Evolutionary conservation across 2,797 vertebrate species (phyloP), one percentile per base, ranked within the genome.

Genomic region (Nannoperca obscura): DNA sequence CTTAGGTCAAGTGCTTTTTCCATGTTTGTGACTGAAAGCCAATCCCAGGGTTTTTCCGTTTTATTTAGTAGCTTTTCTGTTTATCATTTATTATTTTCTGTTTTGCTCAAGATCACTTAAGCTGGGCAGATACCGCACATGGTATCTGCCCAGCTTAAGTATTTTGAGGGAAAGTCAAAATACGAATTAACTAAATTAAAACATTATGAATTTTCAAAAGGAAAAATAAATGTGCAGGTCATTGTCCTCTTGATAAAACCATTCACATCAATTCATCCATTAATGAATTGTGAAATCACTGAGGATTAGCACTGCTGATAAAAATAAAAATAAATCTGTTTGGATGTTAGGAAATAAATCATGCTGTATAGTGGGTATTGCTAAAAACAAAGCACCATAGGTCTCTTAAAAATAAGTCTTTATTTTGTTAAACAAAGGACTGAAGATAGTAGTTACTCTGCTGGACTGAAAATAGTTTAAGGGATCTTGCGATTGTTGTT

Each of bases 381-480:
- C 4, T 10, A 27, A 24, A 27, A 52, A 8, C 9, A 4, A 69
- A 49, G 76, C 19, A 27, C 24, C 12, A 0, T 14, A 64, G 5
- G 30, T 77, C 72, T 94, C 86, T 94, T 92, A 95, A 95, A 96
- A 95, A 95, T 95, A 95, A 85, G 87, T 92, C 84, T 96, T 96
- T 96, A 95, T 95, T 95, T 91, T 91, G 90, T 93, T 94, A 93
- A 91, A 95, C 92, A 94, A 93, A 92, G 81, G 87, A 91, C 84
- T 89, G 85, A 88, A 90, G 84, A 93, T 90, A 86, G 86, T 90
- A 86, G 86, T 89, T 88, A 90, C 83, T 90, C 84, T 92, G 88
- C 83, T 86, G 80, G 84, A 89, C 74, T 89, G 75, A 88, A 94
- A 92, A 91, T 84, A 90, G 74, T 80, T 89, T 79, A 87, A 81